Evolutionary conservation across 2,113 vertebrate genomes (phyloP).

Genomic region (Gasterosteus nipponicus): DNA sequence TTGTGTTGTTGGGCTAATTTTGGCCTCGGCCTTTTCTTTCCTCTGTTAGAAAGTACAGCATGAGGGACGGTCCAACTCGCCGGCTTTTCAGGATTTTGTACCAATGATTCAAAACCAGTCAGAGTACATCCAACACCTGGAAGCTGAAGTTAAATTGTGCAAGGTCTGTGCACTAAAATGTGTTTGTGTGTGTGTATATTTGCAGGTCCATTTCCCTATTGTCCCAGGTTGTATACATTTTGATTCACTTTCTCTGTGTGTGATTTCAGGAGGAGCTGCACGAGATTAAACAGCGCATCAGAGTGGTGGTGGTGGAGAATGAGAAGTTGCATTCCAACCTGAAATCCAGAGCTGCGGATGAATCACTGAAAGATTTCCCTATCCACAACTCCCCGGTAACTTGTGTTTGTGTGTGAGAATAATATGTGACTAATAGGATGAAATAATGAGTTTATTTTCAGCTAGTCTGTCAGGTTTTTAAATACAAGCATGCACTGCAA

Average conservation of each 20-base stretch:
- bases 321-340: slow-evolving; percentile 85
- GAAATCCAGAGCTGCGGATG: slow-evolving; percentile 80
- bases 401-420: background rate
- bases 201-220: background rate
- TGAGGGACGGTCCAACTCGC: slow-evolving; percentile 57
- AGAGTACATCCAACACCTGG: slow-evolving; percentile 93
- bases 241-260: background rate
- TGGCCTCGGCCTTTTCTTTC: background rate
- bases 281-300: slow-evolving; percentile 85
- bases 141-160: slow-evolving; percentile 94
- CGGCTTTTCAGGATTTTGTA: slow-evolving; percentile 84
- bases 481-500: background rate
- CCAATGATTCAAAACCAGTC: slow-evolving; percentile 90
- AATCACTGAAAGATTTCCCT: slow-evolving; percentile 81
- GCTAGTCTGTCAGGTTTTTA: background rate
- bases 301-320: slow-evolving; percentile 88
- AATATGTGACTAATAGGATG: background rate
- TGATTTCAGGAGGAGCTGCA: slow-evolving; percentile 88
- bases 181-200: background rate
- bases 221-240: background rate
- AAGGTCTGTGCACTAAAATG: slow-evolving; percentile 80
- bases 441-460: background rate
- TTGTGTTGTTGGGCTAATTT: background rate
- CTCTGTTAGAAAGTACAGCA: slow-evolving; percentile 75
- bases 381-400: slow-evolving; percentile 79